phyloP scores from a whole-genome alignment of 2,797 vertebrate genomes.

The Kryptolebias ocellatus region DNA sequence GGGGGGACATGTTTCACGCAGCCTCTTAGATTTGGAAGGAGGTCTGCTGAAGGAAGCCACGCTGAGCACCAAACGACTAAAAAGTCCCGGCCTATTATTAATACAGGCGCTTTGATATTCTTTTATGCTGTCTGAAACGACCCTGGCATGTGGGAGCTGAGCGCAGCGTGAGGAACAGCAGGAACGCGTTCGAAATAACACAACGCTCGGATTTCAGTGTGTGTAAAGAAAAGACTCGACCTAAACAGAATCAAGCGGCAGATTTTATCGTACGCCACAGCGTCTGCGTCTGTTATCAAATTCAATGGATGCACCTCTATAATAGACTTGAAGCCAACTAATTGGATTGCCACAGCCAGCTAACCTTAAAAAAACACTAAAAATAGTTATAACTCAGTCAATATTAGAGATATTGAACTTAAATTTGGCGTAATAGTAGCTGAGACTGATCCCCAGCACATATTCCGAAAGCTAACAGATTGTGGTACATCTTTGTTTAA shows the following conservation, averaged over 20 bases:
- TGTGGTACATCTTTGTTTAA: no score
- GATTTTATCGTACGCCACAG: background rate
- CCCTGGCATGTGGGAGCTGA: background rate
- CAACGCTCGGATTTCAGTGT: background rate
- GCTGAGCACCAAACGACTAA: conserved; percentile 12
- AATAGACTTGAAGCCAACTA: no score
- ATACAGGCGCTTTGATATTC: background rate
- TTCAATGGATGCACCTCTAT: no score
- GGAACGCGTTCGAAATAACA: background rate
- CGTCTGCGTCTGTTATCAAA: no score
- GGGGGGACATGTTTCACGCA: conserved; percentile 16
- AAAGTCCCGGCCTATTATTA: conserved; percentile 7
- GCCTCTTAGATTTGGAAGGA: conserved; percentile 14
- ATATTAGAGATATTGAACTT: no score
- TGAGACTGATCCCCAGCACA: no score
- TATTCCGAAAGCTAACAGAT: no score
- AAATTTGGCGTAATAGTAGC: no score
- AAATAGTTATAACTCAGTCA: no score
- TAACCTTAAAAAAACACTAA: no score
- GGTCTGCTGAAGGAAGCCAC: background rate
- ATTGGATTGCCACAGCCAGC: no score
- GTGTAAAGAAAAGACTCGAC: conserved; percentile 4
- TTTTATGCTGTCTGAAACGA: background rate
- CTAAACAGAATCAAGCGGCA: background rate
- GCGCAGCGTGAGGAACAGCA: background rate